Evolutionary conservation across 2,888 invertebrate species (phyloP), one percentile per base, ranked within the genome.

Genomic region (Dicycla oo): DNA sequence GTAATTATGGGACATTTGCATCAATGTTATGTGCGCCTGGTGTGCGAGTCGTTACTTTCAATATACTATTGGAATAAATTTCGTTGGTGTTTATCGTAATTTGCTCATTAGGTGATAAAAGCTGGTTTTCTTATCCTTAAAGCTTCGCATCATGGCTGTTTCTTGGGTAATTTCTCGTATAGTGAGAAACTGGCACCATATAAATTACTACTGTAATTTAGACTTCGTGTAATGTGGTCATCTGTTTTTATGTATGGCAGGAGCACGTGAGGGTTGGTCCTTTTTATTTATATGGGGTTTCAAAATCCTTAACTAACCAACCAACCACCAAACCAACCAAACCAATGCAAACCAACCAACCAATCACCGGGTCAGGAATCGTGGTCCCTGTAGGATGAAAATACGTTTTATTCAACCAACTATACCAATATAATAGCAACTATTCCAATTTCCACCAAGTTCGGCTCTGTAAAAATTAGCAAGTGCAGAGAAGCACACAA

Each of bases 1-100:
- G 90, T 91, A 89, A 92, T 92, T 92, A 92, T 87, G 84, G 89
- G 88, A 87, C 90, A 93, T 93, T 94, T 93, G 92, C 93, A 93
- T 93, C 90, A 91, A 89, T 91, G 91, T 92, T 93, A 93, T 93
- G 91, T 88, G 86, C 89, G 90, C 89, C 91, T 88, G 87, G 90
- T 92, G 89, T 88, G 87, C 88, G 88, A 89, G 88, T 88, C 89
- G 89, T 92, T 92, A 89, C 89, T 91, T 92, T 92, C 92, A 92
- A 92, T 92, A 92, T 87, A 87, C 86, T 90, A 90, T 81, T 86
- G 82, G 89, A 91, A 91, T 91, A 88, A 87, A 90, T 89, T 86
- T 80, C 69, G 76, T 78, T 66, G 58, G 74, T 84, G 71, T 77
- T 74, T 77, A 82, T 84, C 82, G 84, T 84, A 74, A 81, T 81